phyloP scores from a whole-genome alignment of 2,797 vertebrate species.

The Peromyscus eremicus region DNA sequence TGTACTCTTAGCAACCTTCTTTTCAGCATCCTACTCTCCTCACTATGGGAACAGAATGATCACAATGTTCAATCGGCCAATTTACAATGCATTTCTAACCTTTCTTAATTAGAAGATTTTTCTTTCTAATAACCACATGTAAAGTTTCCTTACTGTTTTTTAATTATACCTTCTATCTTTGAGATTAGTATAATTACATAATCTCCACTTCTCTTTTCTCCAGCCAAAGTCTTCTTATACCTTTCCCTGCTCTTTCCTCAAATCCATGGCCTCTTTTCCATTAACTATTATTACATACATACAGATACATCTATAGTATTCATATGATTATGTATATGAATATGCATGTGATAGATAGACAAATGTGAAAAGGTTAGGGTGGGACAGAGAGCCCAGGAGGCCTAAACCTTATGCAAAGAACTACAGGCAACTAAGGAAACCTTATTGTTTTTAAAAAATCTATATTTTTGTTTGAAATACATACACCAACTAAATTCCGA shows the following conservation, averaged over 20 bases:
- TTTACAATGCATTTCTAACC: neutral
- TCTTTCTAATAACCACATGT: neutral
- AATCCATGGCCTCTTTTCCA: neutral
- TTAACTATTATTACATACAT: neutral
- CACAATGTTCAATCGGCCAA: neutral
- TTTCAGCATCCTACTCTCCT: neutral
- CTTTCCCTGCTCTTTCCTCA: neutral
- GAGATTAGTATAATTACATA: neutral
- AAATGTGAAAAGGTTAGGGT: neutral
- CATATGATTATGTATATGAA: neutral
- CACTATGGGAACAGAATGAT: neutral
- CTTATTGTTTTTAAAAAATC: neutral
- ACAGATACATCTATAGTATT: neutral
- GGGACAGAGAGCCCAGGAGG: neutral
- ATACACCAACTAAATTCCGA: neutral
- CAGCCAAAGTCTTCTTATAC: neutral
- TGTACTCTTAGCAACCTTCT: neutral
- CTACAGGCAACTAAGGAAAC: neutral
- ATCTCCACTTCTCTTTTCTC: neutral
- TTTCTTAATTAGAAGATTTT: conserved; percentile 16
- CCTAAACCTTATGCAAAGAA: neutral
- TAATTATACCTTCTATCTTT: neutral
- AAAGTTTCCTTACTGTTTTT: neutral
- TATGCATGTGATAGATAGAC: neutral
- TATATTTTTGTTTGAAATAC: conserved; percentile 21